phyloP scores from a whole-genome alignment of 2,113 vertebrate species.

The Proterorhinus semilunaris region DNA sequence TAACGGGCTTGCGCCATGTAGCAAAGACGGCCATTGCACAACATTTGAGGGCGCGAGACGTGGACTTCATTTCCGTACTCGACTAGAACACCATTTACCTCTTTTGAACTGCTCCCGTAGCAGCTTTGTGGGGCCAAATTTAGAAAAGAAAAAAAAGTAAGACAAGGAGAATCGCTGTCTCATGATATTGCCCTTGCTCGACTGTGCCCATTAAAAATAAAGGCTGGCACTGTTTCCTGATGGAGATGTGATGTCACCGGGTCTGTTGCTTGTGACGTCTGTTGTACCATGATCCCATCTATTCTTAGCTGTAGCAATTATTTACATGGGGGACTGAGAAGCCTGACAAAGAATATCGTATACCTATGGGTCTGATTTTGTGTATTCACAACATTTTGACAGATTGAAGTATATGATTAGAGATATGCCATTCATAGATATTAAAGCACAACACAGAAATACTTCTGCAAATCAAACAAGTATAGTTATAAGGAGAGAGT shows the following conservation, averaged over 20 bases:
- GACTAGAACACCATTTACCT: slow-evolving; percentile 14
- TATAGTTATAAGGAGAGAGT: no score
- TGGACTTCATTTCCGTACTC: slow-evolving; percentile 13
- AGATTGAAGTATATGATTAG: no score
- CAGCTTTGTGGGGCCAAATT: slow-evolving; percentile 9
- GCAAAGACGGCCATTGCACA: slow-evolving; percentile 9
- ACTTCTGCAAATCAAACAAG: no score
- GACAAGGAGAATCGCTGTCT: slow-evolving; percentile 6
- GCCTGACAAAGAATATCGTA: background rate
- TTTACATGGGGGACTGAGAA: slow-evolving; percentile 61
- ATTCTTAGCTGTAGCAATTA: slow-evolving; percentile 52
- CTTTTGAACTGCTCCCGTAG: slow-evolving; percentile 16
- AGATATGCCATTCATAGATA: no score
- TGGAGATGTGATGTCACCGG: slow-evolving; percentile 3
- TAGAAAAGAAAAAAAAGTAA: background rate
- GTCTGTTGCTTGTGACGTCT: slow-evolving; percentile 16
- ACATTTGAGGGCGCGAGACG: slow-evolving; percentile 1
- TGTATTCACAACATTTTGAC: background rate
- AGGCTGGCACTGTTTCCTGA: background rate
- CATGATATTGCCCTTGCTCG: slow-evolving; percentile 13
- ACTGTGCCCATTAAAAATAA: slow-evolving; percentile 7
- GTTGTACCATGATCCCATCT: slow-evolving; percentile 9
- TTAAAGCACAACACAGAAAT: no score
- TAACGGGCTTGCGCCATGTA: slow-evolving; percentile 15
- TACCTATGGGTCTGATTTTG: background rate